Evolutionary conservation across 2,888 invertebrate species (phyloP).

Genomic region (Drosophila infuscata): DNA sequence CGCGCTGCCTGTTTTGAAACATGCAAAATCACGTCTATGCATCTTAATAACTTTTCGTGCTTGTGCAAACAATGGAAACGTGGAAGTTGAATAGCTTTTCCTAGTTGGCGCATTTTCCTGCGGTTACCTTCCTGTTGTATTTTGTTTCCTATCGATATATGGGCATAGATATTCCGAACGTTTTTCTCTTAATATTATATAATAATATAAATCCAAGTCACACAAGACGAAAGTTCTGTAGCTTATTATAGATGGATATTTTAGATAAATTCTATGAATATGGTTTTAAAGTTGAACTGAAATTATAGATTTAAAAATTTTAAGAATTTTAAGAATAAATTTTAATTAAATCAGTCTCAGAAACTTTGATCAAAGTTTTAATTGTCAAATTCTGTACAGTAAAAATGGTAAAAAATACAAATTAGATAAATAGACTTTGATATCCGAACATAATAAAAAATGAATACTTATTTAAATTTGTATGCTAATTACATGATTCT

Average conservation of each 20-base stretch:
- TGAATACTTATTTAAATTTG: not conserved
- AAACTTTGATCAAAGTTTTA: not conserved
- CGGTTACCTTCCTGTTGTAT: slow-evolving; percentile 17
- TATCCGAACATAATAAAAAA: not conserved
- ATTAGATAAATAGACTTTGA: not conserved
- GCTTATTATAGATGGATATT: not conserved
- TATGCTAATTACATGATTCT: not conserved
- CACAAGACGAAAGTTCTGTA: slow-evolving; percentile 38
- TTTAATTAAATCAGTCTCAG: not conserved
- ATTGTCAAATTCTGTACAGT: not conserved
- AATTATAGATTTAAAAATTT: not conserved
- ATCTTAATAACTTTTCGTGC: slow-evolving; percentile 78
- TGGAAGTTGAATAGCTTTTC: slow-evolving; percentile 72
- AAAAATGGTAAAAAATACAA: not conserved
- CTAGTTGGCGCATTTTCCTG: slow-evolving; percentile 49
- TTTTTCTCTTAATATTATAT: slow-evolving; percentile 39
- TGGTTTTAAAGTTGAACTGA: not conserved
- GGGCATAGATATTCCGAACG: not conserved
- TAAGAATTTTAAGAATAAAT: too few species aligned
- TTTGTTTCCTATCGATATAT: slow-evolving; percentile 17
- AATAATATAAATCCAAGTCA: slow-evolving; percentile 59
- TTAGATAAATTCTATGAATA: not conserved
- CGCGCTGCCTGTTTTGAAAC: slow-evolving; percentile 50
- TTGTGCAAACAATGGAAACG: slow-evolving; percentile 74
- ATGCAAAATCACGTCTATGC: slow-evolving; percentile 75